Evolutionary conservation across 2,888 invertebrate species (phyloP).

Genomic region (Aethes cnicana): DNA sequence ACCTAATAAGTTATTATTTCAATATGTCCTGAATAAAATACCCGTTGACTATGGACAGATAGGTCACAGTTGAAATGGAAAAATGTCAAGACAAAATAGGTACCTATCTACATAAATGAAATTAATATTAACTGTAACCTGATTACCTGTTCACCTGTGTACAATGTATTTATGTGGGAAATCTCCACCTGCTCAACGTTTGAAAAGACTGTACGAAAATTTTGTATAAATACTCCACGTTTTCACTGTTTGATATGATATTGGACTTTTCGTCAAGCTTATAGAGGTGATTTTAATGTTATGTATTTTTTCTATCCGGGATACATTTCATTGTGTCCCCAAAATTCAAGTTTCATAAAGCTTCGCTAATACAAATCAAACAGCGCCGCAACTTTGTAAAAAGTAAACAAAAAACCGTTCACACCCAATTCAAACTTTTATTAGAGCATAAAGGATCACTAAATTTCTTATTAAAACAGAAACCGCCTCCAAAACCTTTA

Average conservation of each 20-base stretch:
- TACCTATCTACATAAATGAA: constrained; percentile 2
- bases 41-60: background rate
- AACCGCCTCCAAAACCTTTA: constrained; percentile 53
- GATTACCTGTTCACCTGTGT: background rate
- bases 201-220: too few relatives aligned
- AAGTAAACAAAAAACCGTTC: constrained; percentile 55
- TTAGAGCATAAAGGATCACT: constrained; percentile 54
- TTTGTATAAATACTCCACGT: too few relatives aligned
- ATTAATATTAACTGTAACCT: constrained; percentile 6
- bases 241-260: background rate
- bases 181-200: constrained; percentile 10
- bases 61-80: background rate
- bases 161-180: constrained; percentile 11
- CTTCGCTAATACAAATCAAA: constrained; percentile 51
- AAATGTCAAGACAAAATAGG: background rate
- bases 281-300: too few relatives aligned
- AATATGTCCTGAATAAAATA: too few relatives aligned
- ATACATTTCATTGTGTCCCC: background rate
- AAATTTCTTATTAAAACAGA: constrained; percentile 68
- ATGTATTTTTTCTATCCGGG: too few relatives aligned
- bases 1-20: too few relatives aligned
- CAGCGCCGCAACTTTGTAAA: constrained; percentile 38
- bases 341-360: background rate
- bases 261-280: too few relatives aligned
- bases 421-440: constrained; percentile 63